Evolutionary conservation across 1,140 invertebrate genomes (phyloP).

Genomic region (Holotrichia oblita): DNA sequence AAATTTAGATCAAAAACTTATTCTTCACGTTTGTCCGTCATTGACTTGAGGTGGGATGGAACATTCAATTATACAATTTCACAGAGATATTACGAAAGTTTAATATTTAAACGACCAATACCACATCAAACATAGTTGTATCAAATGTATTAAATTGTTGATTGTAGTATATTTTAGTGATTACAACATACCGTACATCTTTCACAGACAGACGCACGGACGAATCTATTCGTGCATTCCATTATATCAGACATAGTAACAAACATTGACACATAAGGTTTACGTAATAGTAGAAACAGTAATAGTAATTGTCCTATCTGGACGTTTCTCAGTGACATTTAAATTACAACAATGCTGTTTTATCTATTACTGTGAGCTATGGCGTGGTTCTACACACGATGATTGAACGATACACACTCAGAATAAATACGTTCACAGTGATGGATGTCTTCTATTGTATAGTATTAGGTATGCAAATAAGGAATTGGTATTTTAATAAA

Average conservation of each 20-base stretch:
- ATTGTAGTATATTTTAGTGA: neutral
- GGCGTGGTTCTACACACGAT: neutral
- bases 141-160: conserved; percentile 6
- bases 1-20: no score
- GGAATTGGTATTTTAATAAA: no score
- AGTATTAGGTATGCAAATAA: neutral
- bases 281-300: conserved; percentile 16
- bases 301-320: neutral
- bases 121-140: neutral
- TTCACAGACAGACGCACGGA: neutral
- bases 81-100: neutral
- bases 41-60: no score
- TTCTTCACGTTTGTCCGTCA: no score
- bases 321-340: conserved; percentile 4
- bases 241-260: neutral
- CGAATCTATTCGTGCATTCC: neutral
- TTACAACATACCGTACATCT: neutral
- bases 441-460: neutral
- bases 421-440: neutral
- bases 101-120: neutral
- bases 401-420: neutral
- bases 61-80: neutral
- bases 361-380: neutral
- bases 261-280: neutral
- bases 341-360: conserved; percentile 10